Evolutionary conservation across 1,140 invertebrate species (phyloP), one percentile per base, ranked within the genome.

Genomic region (Harpegnathos saltator): DNA sequence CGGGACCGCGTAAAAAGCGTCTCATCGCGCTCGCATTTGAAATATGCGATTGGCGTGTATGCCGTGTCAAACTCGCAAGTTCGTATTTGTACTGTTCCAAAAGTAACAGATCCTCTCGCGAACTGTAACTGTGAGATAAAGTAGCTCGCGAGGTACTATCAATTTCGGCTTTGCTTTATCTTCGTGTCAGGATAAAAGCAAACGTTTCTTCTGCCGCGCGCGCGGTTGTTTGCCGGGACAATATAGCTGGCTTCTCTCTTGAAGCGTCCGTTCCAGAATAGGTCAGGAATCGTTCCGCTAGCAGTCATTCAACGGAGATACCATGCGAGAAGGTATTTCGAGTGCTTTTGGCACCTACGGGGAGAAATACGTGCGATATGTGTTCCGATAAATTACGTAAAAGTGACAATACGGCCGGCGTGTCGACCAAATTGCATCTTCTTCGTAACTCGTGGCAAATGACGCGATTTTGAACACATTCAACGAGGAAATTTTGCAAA

Each of bases 161-260:
- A 74, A 56, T 74, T 73, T 73, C 15, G 22, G 15, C 29, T 73
- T 61, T 61, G 19, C 26, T 63, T 75, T 50, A 75, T 75, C 72
- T 62, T 75, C 62, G 24, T n/a, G 44, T 62, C 24, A 9, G 24
- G 5, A 62, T 75, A 75, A 75, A 75, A 75, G 44, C 72, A 50
- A 17, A 62, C 72, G 24, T 54, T 29, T 62, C n/a, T 50, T 14
- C 14, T 33, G 7, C 33, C n/a, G n/a, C n/a, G n/a, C 1, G 44
- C 14, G n/a, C 62, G 58, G 29, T 75, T 50, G 44, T 75, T 62
- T 62, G 44, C 22, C 72, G 29, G 38, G 50, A 63, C 44, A 75
- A 63, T n/a, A n/a, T n/a, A n/a, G n/a, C n/a, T n/a, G n/a, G 48
- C 26, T 38, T 29, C n/a, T n/a, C 50, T 75, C 24, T 33, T n/a